phyloP scores from a whole-genome alignment of 2,888 invertebrate species.

The Endotricha flammealis region DNA sequence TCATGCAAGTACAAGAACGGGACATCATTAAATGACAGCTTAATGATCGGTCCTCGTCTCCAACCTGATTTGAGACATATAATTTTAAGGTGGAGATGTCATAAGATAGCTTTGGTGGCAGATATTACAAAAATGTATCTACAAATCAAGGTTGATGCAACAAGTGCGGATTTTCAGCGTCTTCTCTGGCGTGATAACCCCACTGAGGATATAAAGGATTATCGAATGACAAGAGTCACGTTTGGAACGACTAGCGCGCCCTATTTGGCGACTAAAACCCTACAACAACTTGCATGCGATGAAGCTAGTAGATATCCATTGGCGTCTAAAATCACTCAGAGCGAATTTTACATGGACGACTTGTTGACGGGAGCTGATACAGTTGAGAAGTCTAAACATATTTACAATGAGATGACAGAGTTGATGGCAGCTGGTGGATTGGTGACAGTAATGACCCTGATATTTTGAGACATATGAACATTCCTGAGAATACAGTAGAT shows the following conservation, averaged over 20 bases:
- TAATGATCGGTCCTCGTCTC: conserved; percentile 20
- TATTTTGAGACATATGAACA: too few relatives aligned
- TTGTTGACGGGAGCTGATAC: background rate
- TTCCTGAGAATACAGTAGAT: too few relatives aligned
- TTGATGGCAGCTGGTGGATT: conserved; percentile 3
- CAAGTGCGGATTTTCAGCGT: conserved; percentile 11
- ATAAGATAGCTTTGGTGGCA: conserved; percentile 11
- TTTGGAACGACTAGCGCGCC: conserved; percentile 11
- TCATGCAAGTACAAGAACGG: conserved; percentile 14
- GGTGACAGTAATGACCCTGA: background rate
- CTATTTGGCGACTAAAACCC: conserved; percentile 1
- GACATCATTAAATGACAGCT: conserved; percentile 18
- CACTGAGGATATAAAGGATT: conserved; percentile 2
- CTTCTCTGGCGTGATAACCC: conserved; percentile 14
- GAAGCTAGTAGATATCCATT: conserved; percentile 1
- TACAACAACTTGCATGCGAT: conserved; percentile 4
- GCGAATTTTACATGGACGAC: too few relatives aligned
- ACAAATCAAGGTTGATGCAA: conserved; percentile 9
- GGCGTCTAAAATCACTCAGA: background rate
- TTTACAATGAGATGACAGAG: conserved; percentile 1
- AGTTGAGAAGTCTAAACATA: background rate
- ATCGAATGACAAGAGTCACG: conserved; percentile 7
- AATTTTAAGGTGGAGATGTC: conserved; percentile 17
- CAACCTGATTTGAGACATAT: conserved; percentile 23
- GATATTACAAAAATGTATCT: conserved; percentile 30